Percentiles rank a stretch among this genome's conserved stretches.
Conservation (phyloP, 1,140 invertebrate species). For the Caenorhabditis inopinata region DNA sequence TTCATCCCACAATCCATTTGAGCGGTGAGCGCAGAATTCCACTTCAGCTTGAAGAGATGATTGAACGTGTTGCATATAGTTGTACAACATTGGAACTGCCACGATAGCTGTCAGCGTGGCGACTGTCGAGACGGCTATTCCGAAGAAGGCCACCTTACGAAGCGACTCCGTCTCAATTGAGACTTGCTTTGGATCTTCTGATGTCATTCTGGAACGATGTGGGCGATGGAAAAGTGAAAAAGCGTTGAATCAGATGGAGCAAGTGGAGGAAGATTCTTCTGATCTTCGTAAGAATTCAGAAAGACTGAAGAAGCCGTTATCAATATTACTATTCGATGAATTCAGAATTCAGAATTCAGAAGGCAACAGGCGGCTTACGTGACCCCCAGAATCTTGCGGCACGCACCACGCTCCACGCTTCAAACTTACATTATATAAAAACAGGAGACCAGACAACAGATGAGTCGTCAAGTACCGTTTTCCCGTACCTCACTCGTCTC, state of each 20-base stretch:
- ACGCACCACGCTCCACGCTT: too few relatives aligned
- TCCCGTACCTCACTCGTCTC: background rate
- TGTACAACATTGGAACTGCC: slow-evolving; percentile 49
- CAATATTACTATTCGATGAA: too few relatives aligned
- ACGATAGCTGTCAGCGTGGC: slow-evolving; percentile 49
- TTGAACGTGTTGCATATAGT: slow-evolving; percentile 52
- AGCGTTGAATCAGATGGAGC: too few relatives aligned
- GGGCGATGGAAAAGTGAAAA: too few relatives aligned
- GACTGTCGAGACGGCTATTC: slow-evolving; percentile 45
- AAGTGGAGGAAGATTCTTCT: too few relatives aligned
- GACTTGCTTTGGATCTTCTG: slow-evolving; percentile 27
- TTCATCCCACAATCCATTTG: slow-evolving; percentile 43
- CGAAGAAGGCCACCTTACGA: slow-evolving; percentile 50
- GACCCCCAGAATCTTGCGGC: too few relatives aligned
- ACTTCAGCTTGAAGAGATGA: slow-evolving; percentile 47
- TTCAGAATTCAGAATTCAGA: too few relatives aligned
- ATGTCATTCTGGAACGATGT: slow-evolving; percentile 32
- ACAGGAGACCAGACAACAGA: background rate
- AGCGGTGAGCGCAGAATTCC: slow-evolving; percentile 43
- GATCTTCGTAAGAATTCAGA: too few relatives aligned
- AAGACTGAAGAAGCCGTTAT: too few relatives aligned
- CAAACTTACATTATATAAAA: background rate
- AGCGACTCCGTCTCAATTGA: slow-evolving; percentile 40
- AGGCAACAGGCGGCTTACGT: too few relatives aligned
- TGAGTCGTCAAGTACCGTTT: slow-evolving; percentile 23